Evolutionary conservation across 2,888 invertebrate genomes (phyloP).

Genomic region (Tipula vernalis): DNA sequence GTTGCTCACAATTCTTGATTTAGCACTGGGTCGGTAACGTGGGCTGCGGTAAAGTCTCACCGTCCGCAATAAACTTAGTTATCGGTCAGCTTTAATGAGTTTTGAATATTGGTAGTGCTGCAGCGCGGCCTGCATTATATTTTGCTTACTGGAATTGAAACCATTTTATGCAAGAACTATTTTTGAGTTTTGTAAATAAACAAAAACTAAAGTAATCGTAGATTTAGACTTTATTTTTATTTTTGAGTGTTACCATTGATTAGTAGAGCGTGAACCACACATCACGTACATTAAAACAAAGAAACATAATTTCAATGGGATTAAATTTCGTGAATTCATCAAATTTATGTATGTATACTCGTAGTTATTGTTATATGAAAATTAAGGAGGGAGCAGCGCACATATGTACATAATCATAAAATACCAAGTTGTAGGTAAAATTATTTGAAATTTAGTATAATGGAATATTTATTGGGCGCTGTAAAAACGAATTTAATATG

Average conservation of each 20-base stretch:
- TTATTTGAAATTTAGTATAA: too few relatives aligned
- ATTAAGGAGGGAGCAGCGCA: not conserved
- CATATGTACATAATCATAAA: not conserved
- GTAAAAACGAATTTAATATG: not conserved
- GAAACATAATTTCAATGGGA: not conserved
- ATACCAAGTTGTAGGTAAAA: not conserved
- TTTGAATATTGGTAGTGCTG: too few relatives aligned
- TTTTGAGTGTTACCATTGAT: not conserved
- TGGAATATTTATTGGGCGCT: not conserved
- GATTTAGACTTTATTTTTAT: not conserved
- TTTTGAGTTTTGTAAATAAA: not conserved
- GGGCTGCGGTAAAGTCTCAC: too few relatives aligned
- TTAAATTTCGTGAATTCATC: slow-evolving; percentile 4
- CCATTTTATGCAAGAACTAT: not conserved
- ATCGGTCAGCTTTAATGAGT: too few relatives aligned
- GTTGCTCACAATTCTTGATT: too few relatives aligned
- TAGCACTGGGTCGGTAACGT: too few relatives aligned
- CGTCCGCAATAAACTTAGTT: too few relatives aligned
- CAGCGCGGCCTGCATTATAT: too few relatives aligned
- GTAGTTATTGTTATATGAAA: not conserved
- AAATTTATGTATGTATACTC: not conserved
- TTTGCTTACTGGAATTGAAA: too few relatives aligned
- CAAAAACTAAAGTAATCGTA: not conserved
- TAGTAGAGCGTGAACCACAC: not conserved
- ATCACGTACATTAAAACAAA: not conserved